phyloP scores from a whole-genome alignment of 2,888 invertebrate species.

The Sinodicranocentrus sp. region DNA sequence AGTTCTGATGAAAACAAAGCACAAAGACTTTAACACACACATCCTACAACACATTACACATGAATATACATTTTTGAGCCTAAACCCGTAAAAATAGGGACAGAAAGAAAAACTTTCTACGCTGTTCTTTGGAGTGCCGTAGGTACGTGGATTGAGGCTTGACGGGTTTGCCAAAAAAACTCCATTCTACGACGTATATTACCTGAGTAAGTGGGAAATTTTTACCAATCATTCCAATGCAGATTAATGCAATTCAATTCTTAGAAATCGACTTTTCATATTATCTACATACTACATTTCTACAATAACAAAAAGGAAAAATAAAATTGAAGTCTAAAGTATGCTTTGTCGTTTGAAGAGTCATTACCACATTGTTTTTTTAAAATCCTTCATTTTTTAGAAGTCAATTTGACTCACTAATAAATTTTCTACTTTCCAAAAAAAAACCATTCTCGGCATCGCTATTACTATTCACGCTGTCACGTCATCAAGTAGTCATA shows the following conservation, averaged over 20 bases:
- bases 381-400: conserved; percentile 30
- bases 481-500: neutral
- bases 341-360: conserved; percentile 11
- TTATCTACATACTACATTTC: neutral
- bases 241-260: neutral
- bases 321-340: neutral
- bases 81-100: neutral
- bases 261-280: neutral
- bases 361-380: conserved; percentile 40
- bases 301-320: neutral
- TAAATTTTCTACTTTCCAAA: conserved; percentile 54
- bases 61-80: neutral
- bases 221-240: neutral
- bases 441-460: conserved; percentile 28
- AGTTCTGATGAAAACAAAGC: conserved; percentile 28
- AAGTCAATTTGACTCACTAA: conserved; percentile 49
- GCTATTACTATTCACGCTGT: conserved; percentile 13
- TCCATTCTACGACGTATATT: neutral
- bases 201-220: conserved; percentile 2
- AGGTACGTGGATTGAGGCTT: too few relatives aligned
- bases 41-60: neutral
- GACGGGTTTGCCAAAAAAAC: too few relatives aligned
- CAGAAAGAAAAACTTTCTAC: neutral
- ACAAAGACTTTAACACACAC: neutral
- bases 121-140: too few relatives aligned